Evolutionary conservation across 2,888 invertebrate species (phyloP), one percentile per base, ranked within the genome.

Genomic region (Agonopterix alstromeriana): DNA sequence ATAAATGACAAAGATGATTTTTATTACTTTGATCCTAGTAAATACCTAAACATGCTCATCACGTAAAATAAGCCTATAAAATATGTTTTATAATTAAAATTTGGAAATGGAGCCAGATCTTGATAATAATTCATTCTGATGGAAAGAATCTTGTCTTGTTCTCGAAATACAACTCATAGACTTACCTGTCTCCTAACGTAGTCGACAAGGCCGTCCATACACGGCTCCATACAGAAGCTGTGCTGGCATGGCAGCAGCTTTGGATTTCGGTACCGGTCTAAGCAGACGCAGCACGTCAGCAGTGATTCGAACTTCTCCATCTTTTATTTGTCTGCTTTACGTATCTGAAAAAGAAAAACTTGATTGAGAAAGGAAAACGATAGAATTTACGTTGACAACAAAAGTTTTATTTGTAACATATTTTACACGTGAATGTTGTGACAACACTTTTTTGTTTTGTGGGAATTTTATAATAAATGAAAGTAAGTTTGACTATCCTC

Each of bases 231-330:
- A 78, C 99, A 99, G 88, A 97, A 99, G 69, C 98, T 98, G 92
- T 99, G 99, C 91, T 99, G 99, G 82, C 98, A 98, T 93, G 98
- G 98, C 77, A 99, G 88, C 76, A 99, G 91, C 90, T 98, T 99
- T n/a, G 99, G 99, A 80, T 97, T 97, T 70, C 96, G 92, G 89
- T 95, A 99, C 72, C 99, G 93, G 90, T 99, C 99, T 82, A 99
- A 90, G 83, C 99, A 99, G 76, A 99, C 98, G 81, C 98, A 97
- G 90, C 99, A 99, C 63, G 98, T 98, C 77, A 99, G 91, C 80
- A 99, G 92, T 88, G 98, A 97, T 87, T 99, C 98, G 80, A 97
- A 97, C 92, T 97, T 96, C 92, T 97, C 97, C 97, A 97, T 97
- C 53, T 63, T 79, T 68, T 50, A 45, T 68, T 72, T 62, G 27